Conservation (phyloP, 2,888 invertebrate genomes). For the Ophraella communa region DNA sequence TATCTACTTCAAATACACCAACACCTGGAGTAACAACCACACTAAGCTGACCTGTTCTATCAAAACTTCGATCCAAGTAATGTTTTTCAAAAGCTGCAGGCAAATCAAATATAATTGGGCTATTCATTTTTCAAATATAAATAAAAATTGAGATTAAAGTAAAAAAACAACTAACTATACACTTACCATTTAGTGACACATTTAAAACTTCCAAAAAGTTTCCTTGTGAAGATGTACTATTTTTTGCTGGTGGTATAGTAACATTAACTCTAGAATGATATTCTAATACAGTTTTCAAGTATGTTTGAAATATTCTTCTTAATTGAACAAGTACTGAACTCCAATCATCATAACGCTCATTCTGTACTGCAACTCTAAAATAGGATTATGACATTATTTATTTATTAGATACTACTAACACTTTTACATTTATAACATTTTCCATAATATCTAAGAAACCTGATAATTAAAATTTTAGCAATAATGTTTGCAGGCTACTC, state of each 20-base stretch:
- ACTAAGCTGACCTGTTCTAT: constrained; percentile 96
- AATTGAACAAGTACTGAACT: constrained; percentile 85
- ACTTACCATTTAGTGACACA: constrained; percentile 91
- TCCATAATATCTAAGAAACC: too few species aligned
- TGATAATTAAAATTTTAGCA: too few species aligned
- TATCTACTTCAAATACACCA: constrained; percentile 97
- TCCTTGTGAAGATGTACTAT: constrained; percentile 92
- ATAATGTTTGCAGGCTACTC: too few species aligned
- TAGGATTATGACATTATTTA: neutral
- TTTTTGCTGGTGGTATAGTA: constrained; percentile 79
- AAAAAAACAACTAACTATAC: too few species aligned
- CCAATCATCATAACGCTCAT: constrained; percentile 99
- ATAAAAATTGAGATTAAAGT: neutral
- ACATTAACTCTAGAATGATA: constrained; percentile 81
- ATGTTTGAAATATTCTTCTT: constrained; percentile 86
- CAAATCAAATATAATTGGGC: neutral
- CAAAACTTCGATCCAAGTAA: constrained; percentile 95
- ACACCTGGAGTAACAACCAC: constrained; percentile 98
- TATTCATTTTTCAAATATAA: neutral
- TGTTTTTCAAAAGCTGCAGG: constrained; percentile 94
- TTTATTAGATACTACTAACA: too few species aligned
- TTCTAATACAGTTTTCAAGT: constrained; percentile 84
- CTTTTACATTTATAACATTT: neutral
- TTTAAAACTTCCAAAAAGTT: constrained; percentile 99
- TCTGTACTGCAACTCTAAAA: constrained; percentile 89